Base-by-base conservation (phyloP, 2,113 vertebrate species). In the Dunckerocampus dactyliophorus region DNA sequence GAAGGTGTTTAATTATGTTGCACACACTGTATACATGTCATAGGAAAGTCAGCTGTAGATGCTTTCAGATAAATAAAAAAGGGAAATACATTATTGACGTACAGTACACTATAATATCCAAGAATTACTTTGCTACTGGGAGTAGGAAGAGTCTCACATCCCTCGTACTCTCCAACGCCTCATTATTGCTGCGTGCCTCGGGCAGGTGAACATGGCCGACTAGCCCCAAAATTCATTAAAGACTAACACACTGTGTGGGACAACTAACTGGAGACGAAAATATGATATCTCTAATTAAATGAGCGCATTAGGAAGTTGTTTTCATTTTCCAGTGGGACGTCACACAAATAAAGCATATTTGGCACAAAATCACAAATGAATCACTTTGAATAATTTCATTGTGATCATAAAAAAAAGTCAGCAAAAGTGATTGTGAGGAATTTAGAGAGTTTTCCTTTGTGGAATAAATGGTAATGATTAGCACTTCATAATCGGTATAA, bases 211-310 rank as follows among this genome's bases (percentile, higher is more conserved):
- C 59, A 34, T 60, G 62, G 48, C 55, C 31, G 31, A 34, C 31
- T 34, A 5, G 24, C 24, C 62, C 14, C 22, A 34, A 43, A 50
- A 71, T 63, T 48, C 55, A 74, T 76, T 59, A 47, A 49, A 48
- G 59, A 61, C 46, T 55, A 73, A 62, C 62, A 68, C 59, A 56
- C 24, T 24, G 16, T 58, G 19, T 61, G 34, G 24, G 48, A 53
- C 62, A 53, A 46, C 57, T 45, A 65, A 65, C 65, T 68, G 47
- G 69, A 76, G 71, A 75, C 55, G 81, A 69, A 17, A 69, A 71
- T 74, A 52, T 74, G 71, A 82, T 77, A 79, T 79, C 31, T 5
- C 31, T 75, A 76, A 82, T 83, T 76, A 71, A 76, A 84, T 84
- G 71, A 74, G 46, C n/a, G 17, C 20, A 46, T 82, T 69, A 76